Percentiles rank a stretch among this genome's conserved stretches.
phyloP scores from a whole-genome alignment of 2,113 vertebrate species.

The Stegostoma tigrinum region DNA sequence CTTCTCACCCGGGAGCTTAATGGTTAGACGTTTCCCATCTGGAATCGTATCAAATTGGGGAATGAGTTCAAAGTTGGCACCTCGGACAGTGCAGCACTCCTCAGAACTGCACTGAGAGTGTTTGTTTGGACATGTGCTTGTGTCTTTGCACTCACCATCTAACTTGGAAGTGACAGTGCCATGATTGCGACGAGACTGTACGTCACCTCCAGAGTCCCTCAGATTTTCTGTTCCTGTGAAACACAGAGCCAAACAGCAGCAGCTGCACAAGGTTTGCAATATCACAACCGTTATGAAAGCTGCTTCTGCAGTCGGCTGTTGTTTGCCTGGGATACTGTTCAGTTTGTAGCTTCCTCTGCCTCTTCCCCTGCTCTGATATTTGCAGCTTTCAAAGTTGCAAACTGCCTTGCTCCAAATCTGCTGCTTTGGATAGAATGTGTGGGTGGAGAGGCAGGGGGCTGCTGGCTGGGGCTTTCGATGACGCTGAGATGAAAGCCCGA shows the following conservation, averaged over 20 bases:
- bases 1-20: no score
- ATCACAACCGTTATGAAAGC: background rate
- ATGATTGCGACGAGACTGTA: background rate
- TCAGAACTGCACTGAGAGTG: background rate
- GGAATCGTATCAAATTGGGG: no score
- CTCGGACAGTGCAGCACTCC: background rate
- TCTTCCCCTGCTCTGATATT: background rate
- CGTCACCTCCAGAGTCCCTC: background rate
- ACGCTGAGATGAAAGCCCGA: background rate
- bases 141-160: background rate
- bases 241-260: background rate
- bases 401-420: background rate
- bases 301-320: background rate
- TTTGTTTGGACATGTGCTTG: no score
- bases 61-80: background rate
- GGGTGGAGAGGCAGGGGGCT: no score
- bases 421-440: background rate
- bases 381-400: background rate
- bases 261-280: background rate
- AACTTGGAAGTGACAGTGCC: background rate
- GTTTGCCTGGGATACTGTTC: background rate
- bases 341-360: background rate
- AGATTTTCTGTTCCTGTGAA: background rate
- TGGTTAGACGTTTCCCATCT: no score
- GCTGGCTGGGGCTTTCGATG: background rate